Percentiles rank a stretch among this genome's conserved stretches.
These are phyloP conservation scores for Drosophila navojoa DNA, from an alignment of 1,140 invertebrate species.

Conservation along the genomic window DNA sequence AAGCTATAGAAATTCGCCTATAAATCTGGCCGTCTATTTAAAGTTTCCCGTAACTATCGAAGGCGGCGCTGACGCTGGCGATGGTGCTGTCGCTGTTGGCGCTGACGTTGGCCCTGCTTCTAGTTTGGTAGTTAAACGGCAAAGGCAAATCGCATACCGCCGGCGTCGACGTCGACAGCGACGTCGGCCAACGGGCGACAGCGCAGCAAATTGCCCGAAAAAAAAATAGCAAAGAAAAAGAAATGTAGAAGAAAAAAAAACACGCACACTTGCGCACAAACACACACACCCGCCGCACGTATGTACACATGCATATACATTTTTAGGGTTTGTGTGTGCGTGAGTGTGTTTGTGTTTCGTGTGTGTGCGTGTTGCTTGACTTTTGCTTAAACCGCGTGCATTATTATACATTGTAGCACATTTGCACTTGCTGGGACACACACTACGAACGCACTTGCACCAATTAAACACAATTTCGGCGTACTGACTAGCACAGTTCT, in stretches of 20 bases:
- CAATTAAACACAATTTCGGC: conserved; percentile 39
- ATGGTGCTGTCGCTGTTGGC: conserved; percentile 2
- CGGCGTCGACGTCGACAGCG: conserved; percentile 32
- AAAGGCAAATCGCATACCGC: conserved; percentile 38
- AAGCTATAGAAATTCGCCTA: conserved; percentile 15
- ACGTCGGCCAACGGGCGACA: conserved; percentile 21
- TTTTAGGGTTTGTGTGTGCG: conserved; percentile 41
- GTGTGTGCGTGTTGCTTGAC: conserved; percentile 64
- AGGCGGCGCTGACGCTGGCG: conserved; percentile 23
- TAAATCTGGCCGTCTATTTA: conserved; percentile 29
- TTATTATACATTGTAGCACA: conserved; percentile 58
- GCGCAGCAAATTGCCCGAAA: conserved; percentile 58
- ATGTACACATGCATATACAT: conserved; percentile 39
- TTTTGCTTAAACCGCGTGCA: conserved; percentile 78
- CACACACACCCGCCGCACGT: conserved; percentile 33
- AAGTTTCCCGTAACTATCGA: conserved; percentile 29
- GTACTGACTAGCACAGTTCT: conserved; percentile 35
- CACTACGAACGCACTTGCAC: conserved; percentile 32
- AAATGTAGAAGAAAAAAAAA: conserved; percentile 66
- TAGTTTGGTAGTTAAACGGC: conserved; percentile 24
- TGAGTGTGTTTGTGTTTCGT: conserved; percentile 46
- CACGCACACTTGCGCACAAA: conserved; percentile 59
- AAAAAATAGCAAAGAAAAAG: conserved; percentile 51
- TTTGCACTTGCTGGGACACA: conserved; percentile 37
- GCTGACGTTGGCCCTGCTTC: conserved; percentile 10